Evolutionary conservation across 2,888 invertebrate genomes (phyloP).

Genomic region (Drosophila meridionalis): DNA sequence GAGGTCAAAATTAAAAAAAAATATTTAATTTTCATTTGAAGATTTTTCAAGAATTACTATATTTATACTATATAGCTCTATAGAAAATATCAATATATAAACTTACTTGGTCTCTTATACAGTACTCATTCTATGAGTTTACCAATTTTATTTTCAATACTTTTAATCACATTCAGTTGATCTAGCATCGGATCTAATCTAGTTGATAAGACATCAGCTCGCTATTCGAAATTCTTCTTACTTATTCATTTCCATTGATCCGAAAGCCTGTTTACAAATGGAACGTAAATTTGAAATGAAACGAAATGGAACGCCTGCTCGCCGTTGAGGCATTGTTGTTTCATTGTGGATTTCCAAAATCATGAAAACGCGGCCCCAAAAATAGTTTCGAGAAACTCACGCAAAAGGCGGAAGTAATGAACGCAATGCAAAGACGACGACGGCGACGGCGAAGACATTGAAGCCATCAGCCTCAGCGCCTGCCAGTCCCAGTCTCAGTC

Average conservation of each 20-base stretch:
- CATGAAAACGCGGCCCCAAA: conserved; percentile 54
- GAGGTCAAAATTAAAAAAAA: neutral
- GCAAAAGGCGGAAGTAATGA: conserved; percentile 75
- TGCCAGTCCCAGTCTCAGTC: conserved; percentile 54
- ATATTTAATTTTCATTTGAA: no score
- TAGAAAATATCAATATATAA: no score
- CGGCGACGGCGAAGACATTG: conserved; percentile 35
- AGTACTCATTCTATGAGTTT: neutral
- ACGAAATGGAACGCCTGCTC: conserved; percentile 35
- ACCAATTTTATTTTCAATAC: neutral
- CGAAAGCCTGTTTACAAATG: neutral
- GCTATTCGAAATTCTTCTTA: neutral
- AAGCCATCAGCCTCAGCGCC: conserved; percentile 26
- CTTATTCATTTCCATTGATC: neutral
- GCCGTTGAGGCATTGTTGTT: conserved; percentile 35
- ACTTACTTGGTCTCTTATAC: no score
- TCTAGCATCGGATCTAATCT: neutral
- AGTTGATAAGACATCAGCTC: neutral
- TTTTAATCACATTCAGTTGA: neutral
- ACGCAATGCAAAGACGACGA: conserved; percentile 49
- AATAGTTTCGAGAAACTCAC: conserved; percentile 66
- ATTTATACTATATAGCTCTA: no score
- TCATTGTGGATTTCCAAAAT: conserved; percentile 38
- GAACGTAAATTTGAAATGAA: conserved; percentile 22
- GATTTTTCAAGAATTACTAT: no score